A percentile compares a stretch with the other conserved stretches of the same genome.
Evolutionary conservation across 2,113 vertebrate species (phyloP).

Genomic region (Gadus chalcogrammus): DNA sequence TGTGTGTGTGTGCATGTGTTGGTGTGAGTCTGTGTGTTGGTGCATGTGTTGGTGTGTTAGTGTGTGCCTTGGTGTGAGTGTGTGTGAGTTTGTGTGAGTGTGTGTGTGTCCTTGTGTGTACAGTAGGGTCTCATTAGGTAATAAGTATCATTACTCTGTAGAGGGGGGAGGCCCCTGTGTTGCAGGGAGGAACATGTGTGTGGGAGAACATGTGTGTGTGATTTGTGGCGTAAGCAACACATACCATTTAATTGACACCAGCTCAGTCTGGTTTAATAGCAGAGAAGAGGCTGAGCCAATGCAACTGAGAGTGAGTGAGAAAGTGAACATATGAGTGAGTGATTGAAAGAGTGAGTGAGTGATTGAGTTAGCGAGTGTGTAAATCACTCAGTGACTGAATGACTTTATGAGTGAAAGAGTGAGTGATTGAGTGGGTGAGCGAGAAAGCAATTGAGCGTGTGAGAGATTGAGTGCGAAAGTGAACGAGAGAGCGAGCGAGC

Average conservation of each 20-base stretch:
- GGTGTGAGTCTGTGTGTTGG: background rate
- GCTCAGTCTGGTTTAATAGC: background rate
- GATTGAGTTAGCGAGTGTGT: too few relatives aligned
- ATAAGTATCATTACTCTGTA: background rate
- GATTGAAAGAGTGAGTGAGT: background rate
- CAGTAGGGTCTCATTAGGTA: constrained; percentile 14
- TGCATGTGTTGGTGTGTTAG: background rate
- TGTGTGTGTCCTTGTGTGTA: background rate
- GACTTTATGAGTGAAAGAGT: background rate
- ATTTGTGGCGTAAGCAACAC: constrained; percentile 56
- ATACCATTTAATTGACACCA: constrained; percentile 65
- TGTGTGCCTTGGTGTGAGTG: background rate
- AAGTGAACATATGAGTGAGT: background rate
- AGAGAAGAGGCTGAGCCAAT: background rate
- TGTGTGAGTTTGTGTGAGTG: too few relatives aligned
- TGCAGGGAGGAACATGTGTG: background rate
- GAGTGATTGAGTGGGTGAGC: too few relatives aligned
- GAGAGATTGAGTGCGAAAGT: too few relatives aligned
- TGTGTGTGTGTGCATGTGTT: background rate
- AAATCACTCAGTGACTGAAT: background rate
- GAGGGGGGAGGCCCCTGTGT: background rate
- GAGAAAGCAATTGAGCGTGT: too few relatives aligned
- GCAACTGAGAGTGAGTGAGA: background rate
- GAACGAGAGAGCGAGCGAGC: too few relatives aligned
- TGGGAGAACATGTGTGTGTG: constrained; percentile 49